A percentile compares a stretch with the other conserved stretches of the same genome.
Evolutionary conservation across 2,797 vertebrate species (phyloP).

Genomic region (Epinephelus awoara): DNA sequence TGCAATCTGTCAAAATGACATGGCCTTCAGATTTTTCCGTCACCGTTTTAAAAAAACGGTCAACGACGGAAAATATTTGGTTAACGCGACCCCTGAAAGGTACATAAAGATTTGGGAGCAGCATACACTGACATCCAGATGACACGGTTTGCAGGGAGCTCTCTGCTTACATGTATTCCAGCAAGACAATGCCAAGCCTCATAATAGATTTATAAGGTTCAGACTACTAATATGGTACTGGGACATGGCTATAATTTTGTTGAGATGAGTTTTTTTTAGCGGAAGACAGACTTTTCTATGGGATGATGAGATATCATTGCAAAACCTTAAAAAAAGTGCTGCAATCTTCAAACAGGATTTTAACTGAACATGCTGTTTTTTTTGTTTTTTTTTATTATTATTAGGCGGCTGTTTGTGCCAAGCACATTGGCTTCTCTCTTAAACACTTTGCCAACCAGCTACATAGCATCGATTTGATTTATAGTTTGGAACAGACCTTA

Average conservation of each 20-base stretch:
- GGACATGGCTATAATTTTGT: constrained; percentile 22
- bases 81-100: too few relatives aligned
- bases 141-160: too few relatives aligned
- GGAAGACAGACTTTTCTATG: neutral
- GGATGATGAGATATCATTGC: constrained; percentile 1
- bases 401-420: constrained; percentile 3
- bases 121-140: too few relatives aligned
- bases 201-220: too few relatives aligned
- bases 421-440: constrained; percentile 7
- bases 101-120: too few relatives aligned
- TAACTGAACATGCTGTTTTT: constrained; percentile 10
- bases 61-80: too few relatives aligned
- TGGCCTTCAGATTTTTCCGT: too few relatives aligned
- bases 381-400: too few relatives aligned
- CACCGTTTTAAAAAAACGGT: too few relatives aligned
- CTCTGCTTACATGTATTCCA: too few relatives aligned
- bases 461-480: constrained; percentile 46
- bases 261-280: constrained; percentile 7
- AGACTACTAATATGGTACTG: constrained; percentile 30
- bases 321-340: constrained; percentile 7
- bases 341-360: constrained; percentile 5
- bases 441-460: constrained; percentile 14
- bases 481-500: constrained; percentile 17
- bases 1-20: too few relatives aligned
- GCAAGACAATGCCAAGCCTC: too few relatives aligned